Evolutionary conservation across 1,140 invertebrate genomes (phyloP), one percentile per base, ranked within the genome.

Genomic region (Eufriesea mexicana): DNA sequence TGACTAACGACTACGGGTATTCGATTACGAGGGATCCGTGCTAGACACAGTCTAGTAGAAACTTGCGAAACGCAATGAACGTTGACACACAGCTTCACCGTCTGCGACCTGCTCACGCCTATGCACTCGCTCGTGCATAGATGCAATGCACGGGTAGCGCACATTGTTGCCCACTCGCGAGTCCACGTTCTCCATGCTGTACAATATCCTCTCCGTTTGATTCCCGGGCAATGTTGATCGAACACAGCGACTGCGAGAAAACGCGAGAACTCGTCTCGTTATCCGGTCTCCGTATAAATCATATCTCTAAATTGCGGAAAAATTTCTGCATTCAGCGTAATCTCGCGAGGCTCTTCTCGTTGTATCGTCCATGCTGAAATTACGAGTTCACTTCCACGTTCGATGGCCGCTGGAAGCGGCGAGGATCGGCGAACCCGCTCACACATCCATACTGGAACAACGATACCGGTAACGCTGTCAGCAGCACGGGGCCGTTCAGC

Each of bases 61-160:
- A 55, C 88, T 91, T 90, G 82, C 89, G 89, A 90, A 90, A 87
- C 68, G 72, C 81, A 70, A 76, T 76, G 74, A 80, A 61, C 80
- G 84, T 84, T 90, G 89, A 90, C 89, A 90, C 89, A 90, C 82
- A 72, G 81, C 61, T 66, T 70, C 78, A 35, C 80, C 72, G 86
- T 86, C 80, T 80, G 71, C 89, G 89, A 89, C 85, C 89, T 89
- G 87, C 84, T 89, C 84, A 87, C 89, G 89, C 88, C 87, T 90
- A 86, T 84, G 68, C 85, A 72, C 77, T 67, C 73, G 67, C 83
- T 66, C 84, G 78, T 75, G 79, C 82, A 81, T 77, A 84, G 55
- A 71, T 74, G 62, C 76, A 61, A 84, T 77, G 73, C 78, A 75
- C 72, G 51, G n/a, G 73, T 71, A 77, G 47, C 35, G 25, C 49